phyloP scores from a whole-genome alignment of 2,797 vertebrate genomes.

The Austrolebias charrua region DNA sequence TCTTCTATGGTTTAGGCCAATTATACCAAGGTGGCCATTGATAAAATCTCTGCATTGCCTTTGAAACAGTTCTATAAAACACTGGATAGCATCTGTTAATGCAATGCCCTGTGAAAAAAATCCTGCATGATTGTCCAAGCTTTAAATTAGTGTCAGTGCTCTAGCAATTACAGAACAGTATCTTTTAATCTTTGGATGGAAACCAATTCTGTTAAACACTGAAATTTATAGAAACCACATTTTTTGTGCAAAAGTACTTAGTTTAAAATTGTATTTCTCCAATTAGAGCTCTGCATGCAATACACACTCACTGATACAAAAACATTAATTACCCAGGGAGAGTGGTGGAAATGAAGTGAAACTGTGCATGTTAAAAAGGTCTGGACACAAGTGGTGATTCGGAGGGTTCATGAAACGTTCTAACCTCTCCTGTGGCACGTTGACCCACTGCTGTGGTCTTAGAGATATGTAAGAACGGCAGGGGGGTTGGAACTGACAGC shows the following conservation, averaged over 20 bases:
- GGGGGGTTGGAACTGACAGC: no score
- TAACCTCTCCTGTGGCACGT: no score
- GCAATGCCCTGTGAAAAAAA: slow-evolving; percentile 11
- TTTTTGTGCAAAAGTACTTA: background rate
- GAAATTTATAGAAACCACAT: background rate
- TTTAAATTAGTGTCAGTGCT: slow-evolving; percentile 15
- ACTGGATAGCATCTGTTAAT: slow-evolving; percentile 10
- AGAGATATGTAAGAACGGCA: no score
- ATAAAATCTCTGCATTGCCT: slow-evolving; percentile 28
- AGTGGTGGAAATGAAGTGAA: no score
- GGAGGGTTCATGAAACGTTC: no score
- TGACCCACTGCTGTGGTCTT: no score
- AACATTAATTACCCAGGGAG: no score
- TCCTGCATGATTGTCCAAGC: slow-evolving; percentile 9
- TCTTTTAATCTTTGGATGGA: background rate
- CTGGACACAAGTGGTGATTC: no score
- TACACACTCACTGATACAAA: no score
- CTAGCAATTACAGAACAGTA: background rate
- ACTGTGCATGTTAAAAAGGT: no score
- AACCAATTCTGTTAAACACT: background rate
- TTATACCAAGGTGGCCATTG: slow-evolving; percentile 10
- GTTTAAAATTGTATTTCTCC: background rate
- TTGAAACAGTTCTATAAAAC: slow-evolving; percentile 17
- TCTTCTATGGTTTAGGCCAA: slow-evolving; percentile 4
- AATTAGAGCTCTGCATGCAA: no score